These are phyloP conservation scores for Calephelis nemesis DNA, from an alignment of 1,140 invertebrate species.

Conservation along the genomic window DNA sequence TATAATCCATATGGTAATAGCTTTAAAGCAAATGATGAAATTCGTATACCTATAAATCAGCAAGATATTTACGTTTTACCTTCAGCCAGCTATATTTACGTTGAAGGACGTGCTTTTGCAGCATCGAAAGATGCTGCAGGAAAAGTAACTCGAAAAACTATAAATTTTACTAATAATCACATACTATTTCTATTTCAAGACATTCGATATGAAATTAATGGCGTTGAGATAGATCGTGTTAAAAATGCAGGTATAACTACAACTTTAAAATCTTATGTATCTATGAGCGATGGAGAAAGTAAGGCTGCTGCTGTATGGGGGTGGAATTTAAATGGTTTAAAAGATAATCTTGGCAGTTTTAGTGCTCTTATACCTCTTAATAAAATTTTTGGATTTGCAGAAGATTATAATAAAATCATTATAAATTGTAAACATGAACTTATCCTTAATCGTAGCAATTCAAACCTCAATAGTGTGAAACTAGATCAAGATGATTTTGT, in stretches of 20 bases:
- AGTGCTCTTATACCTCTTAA: too few species aligned
- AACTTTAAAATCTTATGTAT: slow-evolving; percentile 56
- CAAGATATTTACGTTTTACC: too few species aligned
- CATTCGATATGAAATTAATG: slow-evolving; percentile 71
- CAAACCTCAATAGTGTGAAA: neutral
- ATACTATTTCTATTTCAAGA: slow-evolving; percentile 60
- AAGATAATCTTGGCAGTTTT: neutral
- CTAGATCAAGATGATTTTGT: slow-evolving; percentile 3
- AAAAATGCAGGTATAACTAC: slow-evolving; percentile 59
- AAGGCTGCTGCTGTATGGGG: slow-evolving; percentile 28
- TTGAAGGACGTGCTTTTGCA: too few species aligned
- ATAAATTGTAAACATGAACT: too few species aligned
- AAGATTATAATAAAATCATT: too few species aligned
- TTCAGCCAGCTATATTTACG: too few species aligned
- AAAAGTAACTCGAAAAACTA: neutral
- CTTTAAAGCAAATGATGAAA: too few species aligned
- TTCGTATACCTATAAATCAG: too few species aligned
- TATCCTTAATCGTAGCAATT: slow-evolving; percentile 30
- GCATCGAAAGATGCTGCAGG: too few species aligned
- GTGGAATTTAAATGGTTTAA: slow-evolving; percentile 21
- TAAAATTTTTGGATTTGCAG: too few species aligned
- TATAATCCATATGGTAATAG: slow-evolving; percentile 5
- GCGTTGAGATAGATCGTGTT: slow-evolving; percentile 62
- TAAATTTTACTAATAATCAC: slow-evolving; percentile 12
- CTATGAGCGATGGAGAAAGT: slow-evolving; percentile 26